These are phyloP conservation scores for Hololepta plana DNA, from an alignment of 2,888 invertebrate genomes.

Conservation along the genomic window DNA sequence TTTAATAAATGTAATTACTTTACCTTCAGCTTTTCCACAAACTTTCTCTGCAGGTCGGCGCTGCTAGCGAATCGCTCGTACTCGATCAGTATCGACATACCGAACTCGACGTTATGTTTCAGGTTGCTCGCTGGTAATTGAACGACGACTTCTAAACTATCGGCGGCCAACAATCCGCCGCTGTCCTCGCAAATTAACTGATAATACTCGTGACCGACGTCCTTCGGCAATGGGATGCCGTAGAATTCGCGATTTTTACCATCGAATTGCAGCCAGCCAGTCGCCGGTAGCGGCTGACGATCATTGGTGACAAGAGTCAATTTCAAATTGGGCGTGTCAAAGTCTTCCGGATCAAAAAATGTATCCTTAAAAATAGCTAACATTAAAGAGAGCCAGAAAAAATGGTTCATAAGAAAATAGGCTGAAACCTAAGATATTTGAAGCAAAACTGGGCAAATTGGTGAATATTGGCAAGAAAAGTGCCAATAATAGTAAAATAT, in stretches of 20 bases:
- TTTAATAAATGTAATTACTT: too few relatives aligned
- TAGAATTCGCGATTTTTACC: constrained; percentile 74
- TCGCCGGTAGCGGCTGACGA: constrained; percentile 41
- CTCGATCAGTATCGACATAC: constrained; percentile 55
- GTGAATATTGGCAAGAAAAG: too few relatives aligned
- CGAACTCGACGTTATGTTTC: constrained; percentile 60
- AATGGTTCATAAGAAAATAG: too few relatives aligned
- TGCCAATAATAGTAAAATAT: not conserved
- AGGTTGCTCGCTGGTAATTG: too few relatives aligned
- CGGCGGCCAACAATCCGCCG: constrained; percentile 55
- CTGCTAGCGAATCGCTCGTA: constrained; percentile 51
- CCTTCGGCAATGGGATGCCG: constrained; percentile 58
- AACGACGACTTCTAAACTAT: constrained; percentile 62
- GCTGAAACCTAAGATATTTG: too few relatives aligned
- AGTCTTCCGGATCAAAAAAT: constrained; percentile 80
- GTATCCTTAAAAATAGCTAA: constrained; percentile 57
- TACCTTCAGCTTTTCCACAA: constrained; percentile 53
- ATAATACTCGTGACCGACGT: constrained; percentile 60
- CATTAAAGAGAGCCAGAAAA: too few relatives aligned
- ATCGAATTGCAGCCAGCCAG: constrained; percentile 82
- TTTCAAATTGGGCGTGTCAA: constrained; percentile 50
- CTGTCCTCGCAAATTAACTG: constrained; percentile 60
- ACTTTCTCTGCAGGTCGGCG: constrained; percentile 55
- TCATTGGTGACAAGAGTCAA: constrained; percentile 58
- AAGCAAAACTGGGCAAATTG: too few relatives aligned